Base-by-base conservation (phyloP, 2,888 invertebrate species). In the Nysson spinosus region DNA sequence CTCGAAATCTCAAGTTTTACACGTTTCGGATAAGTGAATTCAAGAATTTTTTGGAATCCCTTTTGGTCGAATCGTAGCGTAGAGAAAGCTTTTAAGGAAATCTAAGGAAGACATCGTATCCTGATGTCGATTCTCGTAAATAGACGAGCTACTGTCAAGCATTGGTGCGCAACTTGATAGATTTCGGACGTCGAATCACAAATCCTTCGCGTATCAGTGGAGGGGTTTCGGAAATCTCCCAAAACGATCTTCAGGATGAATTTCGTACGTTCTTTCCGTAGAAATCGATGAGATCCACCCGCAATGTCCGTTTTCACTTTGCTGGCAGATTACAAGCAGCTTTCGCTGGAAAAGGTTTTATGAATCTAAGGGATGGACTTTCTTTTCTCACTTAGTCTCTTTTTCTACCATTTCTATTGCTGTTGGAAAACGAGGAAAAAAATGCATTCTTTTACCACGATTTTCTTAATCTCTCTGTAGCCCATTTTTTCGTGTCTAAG, bases 281-380 rank as follows among this genome's bases (percentile, higher is more conserved):
- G 26, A 35, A 51, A 68, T 65, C 65, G 68, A 74, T 71, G 57
- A 50, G 11, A 34, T 54, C 68, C 30, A 42, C 50, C 66, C 52
- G 64, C 70, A 63, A 70, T 49, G 78, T 78, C 78, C 70, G 69
- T 76, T 78, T 78, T 78, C 79, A 78, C 78, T 78, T 78, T 65
- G 60, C 47, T 56, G 64, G 6, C 37, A 69, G 74, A 78, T 78
- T 78, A 74, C 74, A 72, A 70, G 65, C 65, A 60, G 57, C 60
- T 65, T 66, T 65, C 60, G 35, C 44, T 32, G 14, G 9, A 19
- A 47, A 50, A 49, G 46, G 40, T 64, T 67, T 62, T 42, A 51
- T 39, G 47, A 52, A 58, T 65, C 34, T 40, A 30, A 30, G 46
- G 35, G 30, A 26, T 35, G 26, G 49, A 34, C 35, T 43, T 37